Evolutionary conservation across 2,888 invertebrate genomes (phyloP).

Genomic region (Dasypogon diadema): DNA sequence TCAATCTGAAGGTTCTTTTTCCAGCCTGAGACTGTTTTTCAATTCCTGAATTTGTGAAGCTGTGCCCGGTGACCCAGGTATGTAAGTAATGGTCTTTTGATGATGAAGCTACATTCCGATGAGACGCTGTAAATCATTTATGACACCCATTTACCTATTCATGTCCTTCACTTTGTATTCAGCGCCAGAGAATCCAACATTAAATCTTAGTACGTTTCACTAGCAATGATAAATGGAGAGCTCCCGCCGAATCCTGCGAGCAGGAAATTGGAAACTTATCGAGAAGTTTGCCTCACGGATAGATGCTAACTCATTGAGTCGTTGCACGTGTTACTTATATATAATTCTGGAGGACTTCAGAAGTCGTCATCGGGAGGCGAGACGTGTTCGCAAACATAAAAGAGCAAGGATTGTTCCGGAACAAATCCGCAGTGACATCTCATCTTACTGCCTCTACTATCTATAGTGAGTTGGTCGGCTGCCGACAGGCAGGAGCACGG

Average conservation of each 20-base stretch:
- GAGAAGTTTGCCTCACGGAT: neutral
- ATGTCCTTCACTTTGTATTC: conserved; percentile 44
- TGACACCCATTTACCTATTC: conserved; percentile 49
- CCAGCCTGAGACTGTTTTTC: neutral
- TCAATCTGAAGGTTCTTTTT: conserved; percentile 25
- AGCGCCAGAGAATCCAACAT: conserved; percentile 15
- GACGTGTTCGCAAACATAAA: conserved; percentile 16
- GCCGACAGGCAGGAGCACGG: neutral
- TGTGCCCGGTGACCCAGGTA: conserved; percentile 21
- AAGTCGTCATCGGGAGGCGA: neutral
- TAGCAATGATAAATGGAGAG: conserved; percentile 28
- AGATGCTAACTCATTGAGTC: conserved; percentile 38
- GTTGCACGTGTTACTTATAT: conserved; percentile 18
- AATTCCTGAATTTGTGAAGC: conserved; percentile 5
- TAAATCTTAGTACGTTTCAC: conserved; percentile 30
- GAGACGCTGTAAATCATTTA: conserved; percentile 48
- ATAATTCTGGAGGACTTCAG: neutral
- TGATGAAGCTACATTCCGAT: conserved; percentile 45
- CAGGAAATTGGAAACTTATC: conserved; percentile 49
- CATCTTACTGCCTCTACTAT: neutral
- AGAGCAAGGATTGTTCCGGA: conserved; percentile 8
- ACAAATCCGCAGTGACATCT: conserved; percentile 5
- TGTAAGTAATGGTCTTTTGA: conserved; percentile 40
- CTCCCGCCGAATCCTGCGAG: conserved; percentile 3
- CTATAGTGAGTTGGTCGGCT: neutral